These are phyloP conservation scores for Dione juno DNA, from an alignment of 2,888 invertebrate species.

Conservation along the genomic window DNA sequence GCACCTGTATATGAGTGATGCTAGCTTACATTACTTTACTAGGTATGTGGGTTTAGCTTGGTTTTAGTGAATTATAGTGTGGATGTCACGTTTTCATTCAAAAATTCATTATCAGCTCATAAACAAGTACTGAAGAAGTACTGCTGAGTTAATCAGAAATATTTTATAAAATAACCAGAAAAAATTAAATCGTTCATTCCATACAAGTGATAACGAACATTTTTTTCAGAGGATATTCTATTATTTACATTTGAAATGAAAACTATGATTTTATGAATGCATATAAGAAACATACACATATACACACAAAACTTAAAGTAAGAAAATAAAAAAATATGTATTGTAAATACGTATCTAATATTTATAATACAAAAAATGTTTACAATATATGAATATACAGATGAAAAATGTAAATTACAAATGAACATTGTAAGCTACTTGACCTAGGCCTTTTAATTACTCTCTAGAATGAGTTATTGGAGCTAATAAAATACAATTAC, in stretches of 20 bases:
- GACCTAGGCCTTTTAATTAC: constrained; percentile 13
- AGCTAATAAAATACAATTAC: constrained; percentile 11
- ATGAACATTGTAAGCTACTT: constrained; percentile 16
- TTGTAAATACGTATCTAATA: too few species aligned
- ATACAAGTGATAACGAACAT: too few species aligned
- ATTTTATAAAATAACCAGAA: background rate
- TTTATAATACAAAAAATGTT: too few species aligned
- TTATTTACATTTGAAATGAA: background rate
- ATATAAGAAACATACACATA: background rate
- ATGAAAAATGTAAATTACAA: constrained; percentile 3
- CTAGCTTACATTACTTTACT: too few species aligned
- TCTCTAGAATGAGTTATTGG: constrained; percentile 5
- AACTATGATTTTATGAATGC: background rate
- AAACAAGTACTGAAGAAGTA: too few species aligned
- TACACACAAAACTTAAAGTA: background rate
- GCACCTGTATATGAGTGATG: constrained; percentile 80
- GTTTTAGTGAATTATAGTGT: too few species aligned
- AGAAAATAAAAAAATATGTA: background rate
- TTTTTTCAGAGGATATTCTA: too few species aligned
- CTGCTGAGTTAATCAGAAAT: background rate
- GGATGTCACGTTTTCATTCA: too few species aligned
- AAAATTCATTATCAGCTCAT: too few species aligned
- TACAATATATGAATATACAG: background rate
- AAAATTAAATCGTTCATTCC: too few species aligned
- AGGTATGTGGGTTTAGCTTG: too few species aligned